Percentiles rank a stretch among this genome's conserved stretches.
Evolutionary conservation across 2,113 vertebrate genomes (phyloP).

Genomic region (Opisthocomus hoazin): DNA sequence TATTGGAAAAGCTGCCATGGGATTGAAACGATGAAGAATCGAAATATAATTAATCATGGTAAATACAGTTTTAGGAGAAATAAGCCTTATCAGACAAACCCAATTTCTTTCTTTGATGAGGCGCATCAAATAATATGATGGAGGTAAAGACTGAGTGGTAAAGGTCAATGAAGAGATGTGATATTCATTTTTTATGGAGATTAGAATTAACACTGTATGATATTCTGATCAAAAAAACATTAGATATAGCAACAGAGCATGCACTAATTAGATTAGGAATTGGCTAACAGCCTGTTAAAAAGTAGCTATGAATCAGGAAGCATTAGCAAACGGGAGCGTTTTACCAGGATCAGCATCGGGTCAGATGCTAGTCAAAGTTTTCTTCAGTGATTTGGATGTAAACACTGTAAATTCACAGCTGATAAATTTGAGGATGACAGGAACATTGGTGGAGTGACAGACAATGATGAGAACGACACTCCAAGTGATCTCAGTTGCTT

Average conservation of each 20-base stretch:
- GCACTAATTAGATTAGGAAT: slow-evolving; percentile 59
- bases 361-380: slow-evolving; percentile 42
- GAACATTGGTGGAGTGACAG: slow-evolving; percentile 36
- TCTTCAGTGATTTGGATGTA: slow-evolving; percentile 21
- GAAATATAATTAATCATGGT: slow-evolving; percentile 27
- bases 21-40: neutral
- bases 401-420: slow-evolving; percentile 53
- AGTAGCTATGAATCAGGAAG: slow-evolving; percentile 47
- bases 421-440: slow-evolving; percentile 36
- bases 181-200: slow-evolving; percentile 49
- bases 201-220: slow-evolving; percentile 49
- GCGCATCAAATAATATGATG: slow-evolving; percentile 43
- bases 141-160: slow-evolving; percentile 51
- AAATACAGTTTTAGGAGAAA: slow-evolving; percentile 49
- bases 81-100: slow-evolving; percentile 40
- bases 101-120: slow-evolving; percentile 63
- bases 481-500: slow-evolving; percentile 24
- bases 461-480: slow-evolving; percentile 23
- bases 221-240: slow-evolving; percentile 60
- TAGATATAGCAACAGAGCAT: slow-evolving; percentile 49
- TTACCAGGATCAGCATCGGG: slow-evolving; percentile 26
- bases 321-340: neutral
- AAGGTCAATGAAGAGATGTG: slow-evolving; percentile 51
- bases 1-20: neutral
- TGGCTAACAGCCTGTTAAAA: slow-evolving; percentile 56